Percentiles rank a stretch among this genome's conserved stretches.
Evolutionary conservation across 2,888 invertebrate species (phyloP).

Genomic region (Meiosimyza platycephala): DNA sequence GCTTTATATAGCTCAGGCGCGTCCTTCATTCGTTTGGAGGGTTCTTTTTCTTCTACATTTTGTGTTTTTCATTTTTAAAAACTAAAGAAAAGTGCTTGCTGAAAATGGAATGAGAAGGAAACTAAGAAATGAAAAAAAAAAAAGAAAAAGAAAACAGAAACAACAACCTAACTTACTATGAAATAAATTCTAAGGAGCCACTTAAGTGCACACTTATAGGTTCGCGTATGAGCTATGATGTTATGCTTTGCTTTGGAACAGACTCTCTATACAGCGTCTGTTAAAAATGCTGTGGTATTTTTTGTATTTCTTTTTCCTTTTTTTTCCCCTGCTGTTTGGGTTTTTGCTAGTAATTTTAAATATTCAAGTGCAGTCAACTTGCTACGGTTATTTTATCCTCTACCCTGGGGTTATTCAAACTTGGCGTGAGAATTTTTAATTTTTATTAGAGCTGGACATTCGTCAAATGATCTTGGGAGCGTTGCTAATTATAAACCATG

Average conservation of each 20-base stretch:
- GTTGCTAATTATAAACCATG: too few relatives aligned
- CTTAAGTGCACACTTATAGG: conserved; percentile 24
- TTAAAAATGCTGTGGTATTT: not conserved
- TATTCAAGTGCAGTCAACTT: conserved; percentile 27
- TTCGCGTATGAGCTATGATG: not conserved
- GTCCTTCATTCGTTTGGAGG: not conserved
- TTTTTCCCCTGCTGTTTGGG: not conserved
- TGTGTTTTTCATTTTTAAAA: too few relatives aligned
- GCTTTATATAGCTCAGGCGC: not conserved
- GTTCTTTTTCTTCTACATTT: not conserved
- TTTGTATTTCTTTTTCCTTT: conserved; percentile 6
- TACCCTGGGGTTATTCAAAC: not conserved
- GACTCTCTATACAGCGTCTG: not conserved
- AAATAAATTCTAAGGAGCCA: conserved; percentile 21
- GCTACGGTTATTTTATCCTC: not conserved
- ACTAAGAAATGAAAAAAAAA: too few relatives aligned
- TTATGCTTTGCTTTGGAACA: not conserved
- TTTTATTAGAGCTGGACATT: not conserved
- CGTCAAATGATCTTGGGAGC: too few relatives aligned
- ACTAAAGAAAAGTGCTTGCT: too few relatives aligned
- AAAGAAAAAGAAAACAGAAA: not conserved
- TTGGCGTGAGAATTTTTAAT: too few relatives aligned
- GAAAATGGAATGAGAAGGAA: too few relatives aligned
- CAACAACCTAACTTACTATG: conserved; percentile 1
- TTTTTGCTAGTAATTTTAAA: conserved; percentile 16